Base-by-base conservation (phyloP, 2,888 invertebrate species). In the Drosophila meridionalis region DNA sequence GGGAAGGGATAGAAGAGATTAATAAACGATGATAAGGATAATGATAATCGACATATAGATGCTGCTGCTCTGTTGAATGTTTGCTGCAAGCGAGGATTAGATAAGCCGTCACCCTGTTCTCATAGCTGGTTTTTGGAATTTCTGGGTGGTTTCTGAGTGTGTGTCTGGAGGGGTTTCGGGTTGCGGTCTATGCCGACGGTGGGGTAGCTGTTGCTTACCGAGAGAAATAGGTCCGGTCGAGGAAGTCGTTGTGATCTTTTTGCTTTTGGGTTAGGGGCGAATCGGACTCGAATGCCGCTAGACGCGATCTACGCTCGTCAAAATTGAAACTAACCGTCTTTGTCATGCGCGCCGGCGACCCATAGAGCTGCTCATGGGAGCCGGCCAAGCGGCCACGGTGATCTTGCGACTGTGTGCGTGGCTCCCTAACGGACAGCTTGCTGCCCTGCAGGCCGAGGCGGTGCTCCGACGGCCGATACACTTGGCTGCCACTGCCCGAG, bases 281-380 rank as follows among this genome's bases (percentile, higher is more conserved):
- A 70, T 86, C 87, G 69, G 87, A 85, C 70, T 93, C 92, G 76
- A 90, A 91, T 47, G 90, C 90, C 66, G 84, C 77, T 61, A 93
- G 83, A 26, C 92, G 92, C 65, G 93, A 93, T 76, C 91, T 91
- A 75, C 90, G 93, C 64, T 92, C 93, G 71, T 91, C 92, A 82
- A 93, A 93, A 86, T 93, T 92, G 72, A 93, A 93, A 89, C 93
- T 93, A 83, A 93, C 93, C 56, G 93, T 93, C 91, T 93, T 93
- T 65, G 91, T 89, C 88, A 93, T 93, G 60, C 92, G 91, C 36
- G 87, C 89, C 72, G 88, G 34, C 52, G 64, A 71, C 57, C 87
- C 83, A 64, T 81, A 88, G 14, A 93, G 81, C 73, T 93, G 92
- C 60, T 91, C 90, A 65, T 87, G 86, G 20, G 92, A 92, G 14